Evolutionary conservation across 2,113 vertebrate genomes (phyloP).

Genomic region (Coturnix japonica): DNA sequence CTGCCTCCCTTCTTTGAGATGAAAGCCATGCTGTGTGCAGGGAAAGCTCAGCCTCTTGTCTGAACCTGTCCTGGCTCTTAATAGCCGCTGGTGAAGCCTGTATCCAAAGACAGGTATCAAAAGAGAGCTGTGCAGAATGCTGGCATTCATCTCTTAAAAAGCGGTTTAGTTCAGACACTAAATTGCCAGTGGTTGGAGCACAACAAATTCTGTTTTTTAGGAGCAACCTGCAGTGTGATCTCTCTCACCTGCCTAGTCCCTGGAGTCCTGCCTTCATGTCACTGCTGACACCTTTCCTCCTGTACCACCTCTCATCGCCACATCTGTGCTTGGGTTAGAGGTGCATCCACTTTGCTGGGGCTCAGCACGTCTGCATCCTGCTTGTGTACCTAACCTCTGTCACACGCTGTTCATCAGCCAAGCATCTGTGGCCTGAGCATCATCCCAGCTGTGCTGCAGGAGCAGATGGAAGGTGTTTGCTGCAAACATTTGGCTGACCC

Average conservation of each 20-base stretch:
- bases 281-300: background rate
- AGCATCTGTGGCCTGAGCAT: background rate
- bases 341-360: rapidly evolving
- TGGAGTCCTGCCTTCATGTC: background rate
- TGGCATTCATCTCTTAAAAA: background rate
- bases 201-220: background rate
- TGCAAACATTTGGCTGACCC: background rate
- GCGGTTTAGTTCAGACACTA: background rate
- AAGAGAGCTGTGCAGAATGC: background rate
- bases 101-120: background rate
- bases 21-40: background rate
- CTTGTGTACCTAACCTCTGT: rapidly evolving
- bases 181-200: background rate
- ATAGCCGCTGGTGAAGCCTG: background rate
- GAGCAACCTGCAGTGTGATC: rapidly evolving
- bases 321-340: background rate
- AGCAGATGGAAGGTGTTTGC: background rate
- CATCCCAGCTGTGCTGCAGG: rapidly evolving
- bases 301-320: background rate
- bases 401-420: rapidly evolving
- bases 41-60: background rate
- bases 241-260: background rate
- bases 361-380: background rate
- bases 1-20: too few relatives aligned
- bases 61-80: background rate